phyloP scores from a whole-genome alignment of 2,888 invertebrate species.

The Agonopterix subpropinquella region DNA sequence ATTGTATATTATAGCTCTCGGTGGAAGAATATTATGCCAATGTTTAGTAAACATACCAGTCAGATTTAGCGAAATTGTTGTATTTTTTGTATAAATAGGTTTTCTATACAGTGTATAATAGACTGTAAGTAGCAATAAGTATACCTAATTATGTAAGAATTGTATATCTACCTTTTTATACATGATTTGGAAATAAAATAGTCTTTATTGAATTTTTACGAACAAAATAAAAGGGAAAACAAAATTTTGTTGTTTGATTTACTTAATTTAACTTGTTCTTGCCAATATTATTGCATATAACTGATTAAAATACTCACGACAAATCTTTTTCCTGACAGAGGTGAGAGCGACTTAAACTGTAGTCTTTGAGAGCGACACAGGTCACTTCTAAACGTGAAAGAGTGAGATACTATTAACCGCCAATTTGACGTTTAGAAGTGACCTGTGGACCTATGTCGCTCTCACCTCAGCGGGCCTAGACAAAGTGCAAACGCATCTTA shows the following conservation, averaged over 20 bases:
- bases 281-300: no score
- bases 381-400: no score
- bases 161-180: constrained; percentile 17
- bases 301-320: no score
- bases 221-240: constrained; percentile 22
- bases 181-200: constrained; percentile 16
- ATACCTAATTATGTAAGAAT: constrained; percentile 18
- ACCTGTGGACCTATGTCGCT: no score
- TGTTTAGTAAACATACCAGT: constrained; percentile 47
- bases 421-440: no score
- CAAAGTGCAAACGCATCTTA: no score
- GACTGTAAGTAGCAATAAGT: constrained; percentile 24
- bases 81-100: constrained; percentile 31
- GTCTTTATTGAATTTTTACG: constrained; percentile 22
- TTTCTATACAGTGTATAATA: constrained; percentile 26
- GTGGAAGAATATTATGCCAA: constrained; percentile 43
- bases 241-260: background rate
- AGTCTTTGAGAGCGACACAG: no score
- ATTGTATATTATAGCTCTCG: constrained; percentile 32
- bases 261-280: background rate
- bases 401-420: no score
- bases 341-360: no score
- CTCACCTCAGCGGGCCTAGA: no score
- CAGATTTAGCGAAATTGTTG: constrained; percentile 45
- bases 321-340: no score